phyloP scores from a whole-genome alignment of 2,113 vertebrate species.

The Beaufortia kweichowensis region DNA sequence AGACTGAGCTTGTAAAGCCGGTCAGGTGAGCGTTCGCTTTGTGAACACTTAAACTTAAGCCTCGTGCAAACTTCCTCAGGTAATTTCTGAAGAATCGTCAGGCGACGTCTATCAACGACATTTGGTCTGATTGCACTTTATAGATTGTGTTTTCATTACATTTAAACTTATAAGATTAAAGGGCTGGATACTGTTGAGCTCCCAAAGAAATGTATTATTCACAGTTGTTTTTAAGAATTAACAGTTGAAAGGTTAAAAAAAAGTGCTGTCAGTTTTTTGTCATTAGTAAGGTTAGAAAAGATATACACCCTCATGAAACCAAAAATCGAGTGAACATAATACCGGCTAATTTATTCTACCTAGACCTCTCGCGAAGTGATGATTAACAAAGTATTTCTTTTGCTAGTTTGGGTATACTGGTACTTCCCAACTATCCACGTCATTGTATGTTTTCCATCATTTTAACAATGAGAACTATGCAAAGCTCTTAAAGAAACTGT shows the following conservation, averaged over 20 bases:
- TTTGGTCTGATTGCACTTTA: not conserved
- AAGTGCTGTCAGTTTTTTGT: not conserved
- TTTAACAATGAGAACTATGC: not conserved
- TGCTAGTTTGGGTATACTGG: not conserved
- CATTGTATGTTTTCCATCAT: not conserved
- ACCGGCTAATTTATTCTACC: no score
- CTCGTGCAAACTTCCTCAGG: not conserved
- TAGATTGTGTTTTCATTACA: not conserved
- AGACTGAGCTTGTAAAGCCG: slow-evolving; percentile 34
- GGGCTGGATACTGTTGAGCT: not conserved
- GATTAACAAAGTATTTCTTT: no score
- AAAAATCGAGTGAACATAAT: no score
- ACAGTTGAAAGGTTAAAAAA: not conserved
- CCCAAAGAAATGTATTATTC: not conserved
- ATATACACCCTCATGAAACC: no score
- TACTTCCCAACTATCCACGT: not conserved
- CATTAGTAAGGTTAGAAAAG: no score
- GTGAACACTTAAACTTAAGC: slow-evolving; percentile 26
- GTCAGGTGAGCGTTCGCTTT: slow-evolving; percentile 40
- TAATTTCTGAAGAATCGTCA: slow-evolving; percentile 6
- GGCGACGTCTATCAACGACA: slow-evolving; percentile 3
- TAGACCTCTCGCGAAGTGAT: no score
- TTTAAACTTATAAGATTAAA: not conserved
- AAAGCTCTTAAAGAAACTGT: not conserved
- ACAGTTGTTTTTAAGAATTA: not conserved